These are phyloP conservation scores for Drosophila oshimai DNA, from an alignment of 1,140 invertebrate genomes.

Conservation along the genomic window DNA sequence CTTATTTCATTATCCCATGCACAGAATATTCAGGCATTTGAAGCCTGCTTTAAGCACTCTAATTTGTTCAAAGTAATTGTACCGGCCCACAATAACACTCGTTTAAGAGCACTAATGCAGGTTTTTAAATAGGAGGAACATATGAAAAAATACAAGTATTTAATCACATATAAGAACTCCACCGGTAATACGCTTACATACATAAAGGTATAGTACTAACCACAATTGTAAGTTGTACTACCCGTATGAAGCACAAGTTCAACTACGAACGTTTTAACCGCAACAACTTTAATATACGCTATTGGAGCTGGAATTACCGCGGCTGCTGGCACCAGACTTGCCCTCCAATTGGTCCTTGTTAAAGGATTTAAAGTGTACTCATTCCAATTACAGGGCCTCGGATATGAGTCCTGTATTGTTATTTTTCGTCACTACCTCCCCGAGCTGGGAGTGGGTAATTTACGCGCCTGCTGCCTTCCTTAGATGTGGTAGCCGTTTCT, in stretches of 20 bases:
- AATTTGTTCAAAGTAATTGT: conserved; percentile 33
- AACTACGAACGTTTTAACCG: conserved; percentile 86
- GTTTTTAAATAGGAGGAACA: conserved; percentile 47
- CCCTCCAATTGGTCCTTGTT: conserved; percentile 94
- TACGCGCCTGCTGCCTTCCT: conserved; percentile 91
- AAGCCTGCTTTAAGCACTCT: conserved; percentile 38
- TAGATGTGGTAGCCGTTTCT: conserved; percentile 96
- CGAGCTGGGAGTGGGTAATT: neutral
- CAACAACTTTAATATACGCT: conserved; percentile 89
- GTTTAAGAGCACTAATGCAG: conserved; percentile 50
- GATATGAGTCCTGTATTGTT: conserved; percentile 1
- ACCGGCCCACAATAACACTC: conserved; percentile 39
- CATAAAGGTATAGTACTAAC: conserved; percentile 47
- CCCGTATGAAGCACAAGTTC: conserved; percentile 78
- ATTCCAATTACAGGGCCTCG: conserved; percentile 84
- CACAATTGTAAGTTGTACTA: conserved; percentile 13
- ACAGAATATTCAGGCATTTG: conserved; percentile 52
- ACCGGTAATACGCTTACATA: conserved; percentile 52
- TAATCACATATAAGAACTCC: conserved; percentile 70
- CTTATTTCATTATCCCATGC: conserved; percentile 34
- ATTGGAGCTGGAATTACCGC: conserved; percentile 84
- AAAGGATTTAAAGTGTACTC: conserved; percentile 95
- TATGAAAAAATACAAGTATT: conserved; percentile 36
- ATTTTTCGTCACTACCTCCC: neutral
- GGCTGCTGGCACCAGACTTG: conserved; percentile 95